Conservation (phyloP, 1,140 invertebrate genomes). For the Macrostomum lignano region DNA sequence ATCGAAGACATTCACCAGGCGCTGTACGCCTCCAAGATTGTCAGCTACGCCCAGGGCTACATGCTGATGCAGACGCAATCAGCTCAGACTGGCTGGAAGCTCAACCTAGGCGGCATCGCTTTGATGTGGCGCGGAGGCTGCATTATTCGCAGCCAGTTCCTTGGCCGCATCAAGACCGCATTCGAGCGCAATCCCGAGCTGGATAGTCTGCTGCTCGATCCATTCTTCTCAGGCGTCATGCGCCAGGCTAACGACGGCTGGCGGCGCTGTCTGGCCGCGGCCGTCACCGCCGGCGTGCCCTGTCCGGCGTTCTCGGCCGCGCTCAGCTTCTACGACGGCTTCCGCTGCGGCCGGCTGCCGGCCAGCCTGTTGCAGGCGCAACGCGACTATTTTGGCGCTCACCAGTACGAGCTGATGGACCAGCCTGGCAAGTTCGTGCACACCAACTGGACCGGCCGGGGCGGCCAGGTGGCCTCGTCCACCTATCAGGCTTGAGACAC, state of each 20-base stretch:
- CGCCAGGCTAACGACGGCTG: slow-evolving; percentile 39
- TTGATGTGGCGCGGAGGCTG: slow-evolving; percentile 98
- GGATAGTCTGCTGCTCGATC: slow-evolving; percentile 63
- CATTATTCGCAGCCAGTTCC: slow-evolving; percentile 76
- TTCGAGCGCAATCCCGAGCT: slow-evolving; percentile 69
- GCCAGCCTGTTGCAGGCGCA: slow-evolving; percentile 83
- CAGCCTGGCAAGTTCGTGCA: slow-evolving; percentile 67
- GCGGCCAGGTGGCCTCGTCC: slow-evolving; percentile 36
- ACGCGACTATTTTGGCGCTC: slow-evolving; percentile 90
- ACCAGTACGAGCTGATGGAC: slow-evolving; percentile 68
- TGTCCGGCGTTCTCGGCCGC: slow-evolving; percentile 68
- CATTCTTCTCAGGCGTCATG: slow-evolving; percentile 67
- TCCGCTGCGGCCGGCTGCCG: slow-evolving; percentile 45
- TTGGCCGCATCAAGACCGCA: slow-evolving; percentile 82
- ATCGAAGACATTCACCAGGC: slow-evolving; percentile 36
- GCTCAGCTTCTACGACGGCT: slow-evolving; percentile 85
- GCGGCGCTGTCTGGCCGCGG: slow-evolving; percentile 32
- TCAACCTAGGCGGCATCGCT: slow-evolving; percentile 90
- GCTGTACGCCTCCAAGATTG: slow-evolving; percentile 84
- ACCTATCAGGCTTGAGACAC: not conserved
- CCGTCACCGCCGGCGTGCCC: slow-evolving; percentile 47
- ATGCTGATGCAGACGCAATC: slow-evolving; percentile 86
- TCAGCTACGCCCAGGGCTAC: slow-evolving; percentile 95
- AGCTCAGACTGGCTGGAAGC: slow-evolving; percentile 57
- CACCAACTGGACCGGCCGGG: slow-evolving; percentile 94